These are phyloP conservation scores for Clavelina lepadiformis DNA, from an alignment of 23 tunicate species.

Conservation along the genomic window DNA sequence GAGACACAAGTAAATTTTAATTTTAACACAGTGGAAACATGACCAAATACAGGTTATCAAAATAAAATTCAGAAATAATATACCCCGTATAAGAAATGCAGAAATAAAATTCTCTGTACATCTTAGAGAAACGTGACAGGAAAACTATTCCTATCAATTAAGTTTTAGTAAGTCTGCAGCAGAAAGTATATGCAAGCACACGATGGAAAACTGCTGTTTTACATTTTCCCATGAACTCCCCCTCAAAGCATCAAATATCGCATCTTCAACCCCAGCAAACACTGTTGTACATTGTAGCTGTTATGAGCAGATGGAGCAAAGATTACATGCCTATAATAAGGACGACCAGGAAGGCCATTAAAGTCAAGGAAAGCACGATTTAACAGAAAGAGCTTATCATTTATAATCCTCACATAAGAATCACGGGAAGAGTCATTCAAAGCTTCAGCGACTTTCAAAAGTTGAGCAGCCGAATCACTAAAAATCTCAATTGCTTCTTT, in stretches of 20 bases:
- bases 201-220: conserved; percentile 58
- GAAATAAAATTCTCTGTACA: too few relatives aligned
- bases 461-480: conserved; percentile 1
- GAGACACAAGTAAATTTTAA: too few relatives aligned
- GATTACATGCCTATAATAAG: conserved; percentile 53
- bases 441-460: conserved; percentile 9
- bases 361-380: conserved; percentile 82
- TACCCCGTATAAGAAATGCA: too few relatives aligned
- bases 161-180: conserved; percentile 42
- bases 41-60: too few relatives aligned
- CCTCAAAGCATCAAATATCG: conserved; percentile 25
- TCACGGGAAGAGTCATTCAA: conserved; percentile 28
- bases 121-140: too few relatives aligned
- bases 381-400: conserved; percentile 43
- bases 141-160: not conserved
- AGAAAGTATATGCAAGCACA: conserved; percentile 59
- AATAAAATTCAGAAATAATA: too few relatives aligned
- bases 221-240: conserved; percentile 67
- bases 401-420: conserved; percentile 36
- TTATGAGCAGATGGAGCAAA: conserved; percentile 66
- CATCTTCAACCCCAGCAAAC: conserved; percentile 73
- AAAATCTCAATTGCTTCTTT: conserved; percentile 11
- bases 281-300: conserved; percentile 62
- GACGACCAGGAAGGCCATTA: conserved; percentile 50
- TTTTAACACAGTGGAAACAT: too few relatives aligned